Evolutionary conservation across 2,888 invertebrate species (phyloP).

Genomic region (Poecilus cupreus): DNA sequence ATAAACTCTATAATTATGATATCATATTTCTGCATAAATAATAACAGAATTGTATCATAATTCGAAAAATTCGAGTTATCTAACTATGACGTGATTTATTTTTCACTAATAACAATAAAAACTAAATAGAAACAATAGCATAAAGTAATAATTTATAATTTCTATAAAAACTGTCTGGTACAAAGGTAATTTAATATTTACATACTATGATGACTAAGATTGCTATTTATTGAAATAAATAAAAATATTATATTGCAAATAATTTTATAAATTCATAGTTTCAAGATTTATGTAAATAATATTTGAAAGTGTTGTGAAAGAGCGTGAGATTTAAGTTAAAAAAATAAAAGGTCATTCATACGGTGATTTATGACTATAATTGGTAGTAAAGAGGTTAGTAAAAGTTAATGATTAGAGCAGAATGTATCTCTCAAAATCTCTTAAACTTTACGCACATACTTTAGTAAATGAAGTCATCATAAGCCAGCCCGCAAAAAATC

Average conservation of each 20-base stretch:
- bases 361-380: conserved; percentile 41
- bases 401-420: conserved; percentile 38
- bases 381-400: conserved; percentile 46
- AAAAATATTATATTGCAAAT: background rate
- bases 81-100: background rate
- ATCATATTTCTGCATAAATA: background rate
- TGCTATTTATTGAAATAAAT: background rate
- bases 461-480: background rate
- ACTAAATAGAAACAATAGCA: background rate
- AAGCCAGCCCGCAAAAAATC: background rate
- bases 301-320: conserved; percentile 41
- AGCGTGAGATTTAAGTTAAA: conserved; percentile 21
- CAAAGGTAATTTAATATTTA: background rate
- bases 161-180: background rate
- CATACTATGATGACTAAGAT: background rate
- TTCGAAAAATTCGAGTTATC: background rate
- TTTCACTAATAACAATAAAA: background rate
- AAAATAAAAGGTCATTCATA: conserved; percentile 49
- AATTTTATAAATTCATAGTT: conserved; percentile 8
- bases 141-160: background rate
- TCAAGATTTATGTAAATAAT: conserved; percentile 36
- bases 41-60: too few relatives aligned
- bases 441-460: background rate
- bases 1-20: conserved; percentile 7
- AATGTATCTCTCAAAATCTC: background rate